Evolutionary conservation across 2,888 invertebrate genomes (phyloP).

Genomic region (Lysandra coridon): DNA sequence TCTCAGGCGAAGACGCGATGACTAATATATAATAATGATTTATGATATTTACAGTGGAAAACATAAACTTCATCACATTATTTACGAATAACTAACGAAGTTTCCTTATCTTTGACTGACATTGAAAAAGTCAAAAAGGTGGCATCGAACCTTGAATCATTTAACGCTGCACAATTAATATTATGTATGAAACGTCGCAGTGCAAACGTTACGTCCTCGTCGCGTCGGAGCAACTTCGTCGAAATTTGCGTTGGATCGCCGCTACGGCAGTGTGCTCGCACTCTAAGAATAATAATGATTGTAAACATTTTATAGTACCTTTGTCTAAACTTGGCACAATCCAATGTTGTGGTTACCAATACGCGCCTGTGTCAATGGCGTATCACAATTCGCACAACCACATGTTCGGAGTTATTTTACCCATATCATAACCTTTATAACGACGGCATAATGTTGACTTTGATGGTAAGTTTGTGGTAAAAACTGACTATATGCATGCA

Average conservation of each 20-base stretch:
- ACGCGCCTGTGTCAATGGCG: not conserved
- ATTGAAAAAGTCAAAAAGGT: too few relatives aligned
- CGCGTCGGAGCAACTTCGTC: not conserved
- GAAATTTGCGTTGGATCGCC: not conserved
- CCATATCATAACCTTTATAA: not conserved
- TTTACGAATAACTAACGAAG: too few relatives aligned
- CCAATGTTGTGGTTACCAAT: not conserved
- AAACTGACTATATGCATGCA: not conserved
- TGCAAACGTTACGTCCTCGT: too few relatives aligned
- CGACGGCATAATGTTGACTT: not conserved
- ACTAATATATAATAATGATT: too few relatives aligned
- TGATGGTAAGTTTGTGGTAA: not conserved
- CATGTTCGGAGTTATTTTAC: not conserved
- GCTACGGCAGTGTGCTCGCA: not conserved
- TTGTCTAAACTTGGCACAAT: not conserved
- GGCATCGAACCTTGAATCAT: too few relatives aligned
- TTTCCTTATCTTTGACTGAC: too few relatives aligned
- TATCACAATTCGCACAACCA: not conserved
- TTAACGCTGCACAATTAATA: too few relatives aligned
- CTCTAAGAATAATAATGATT: not conserved
- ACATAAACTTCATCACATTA: too few relatives aligned
- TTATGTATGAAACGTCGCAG: too few relatives aligned
- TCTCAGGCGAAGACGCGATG: too few relatives aligned
- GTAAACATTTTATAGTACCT: slow-evolving; percentile 7
- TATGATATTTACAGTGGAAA: too few relatives aligned